A percentile compares a stretch with the other conserved stretches of the same genome.
Conservation (phyloP, 2,888 invertebrate genomes). For the Pristionchus japonicus region DNA sequence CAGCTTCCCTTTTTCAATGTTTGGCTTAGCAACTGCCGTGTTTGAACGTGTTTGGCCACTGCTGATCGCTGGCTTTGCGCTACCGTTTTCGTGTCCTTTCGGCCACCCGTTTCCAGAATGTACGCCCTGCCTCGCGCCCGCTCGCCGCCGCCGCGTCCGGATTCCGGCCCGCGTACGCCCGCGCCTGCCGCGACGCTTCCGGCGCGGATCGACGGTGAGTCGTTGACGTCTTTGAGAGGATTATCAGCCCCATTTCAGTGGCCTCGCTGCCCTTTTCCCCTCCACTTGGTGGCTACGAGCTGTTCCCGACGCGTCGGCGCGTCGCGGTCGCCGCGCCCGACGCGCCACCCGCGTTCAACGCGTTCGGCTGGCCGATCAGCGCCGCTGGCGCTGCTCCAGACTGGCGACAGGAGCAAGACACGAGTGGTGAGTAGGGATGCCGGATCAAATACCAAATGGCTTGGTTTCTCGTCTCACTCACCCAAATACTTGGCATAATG, state of each 20-base stretch:
- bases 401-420: background rate
- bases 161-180: background rate
- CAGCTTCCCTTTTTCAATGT: too few species aligned
- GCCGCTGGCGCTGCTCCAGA: background rate
- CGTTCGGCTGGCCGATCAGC: background rate
- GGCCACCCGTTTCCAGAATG: background rate
- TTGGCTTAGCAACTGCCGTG: background rate
- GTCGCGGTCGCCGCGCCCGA: background rate
- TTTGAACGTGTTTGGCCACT: background rate
- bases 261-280: too few species aligned
- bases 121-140: too few species aligned
- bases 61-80: too few species aligned
- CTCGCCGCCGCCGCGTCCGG: too few species aligned
- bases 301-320: background rate
- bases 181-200: background rate
- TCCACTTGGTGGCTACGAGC: too few species aligned
- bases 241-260: too few species aligned
- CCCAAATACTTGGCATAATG: too few species aligned
- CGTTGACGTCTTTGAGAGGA: too few species aligned
- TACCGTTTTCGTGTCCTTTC: background rate
- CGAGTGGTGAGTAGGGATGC: too few species aligned
- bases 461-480: too few species aligned
- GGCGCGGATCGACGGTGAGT: background rate
- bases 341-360: background rate
- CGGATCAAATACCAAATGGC: too few species aligned